Conservation (phyloP, 2,113 vertebrate species). For the Cryptomyrus ogoouensis region DNA sequence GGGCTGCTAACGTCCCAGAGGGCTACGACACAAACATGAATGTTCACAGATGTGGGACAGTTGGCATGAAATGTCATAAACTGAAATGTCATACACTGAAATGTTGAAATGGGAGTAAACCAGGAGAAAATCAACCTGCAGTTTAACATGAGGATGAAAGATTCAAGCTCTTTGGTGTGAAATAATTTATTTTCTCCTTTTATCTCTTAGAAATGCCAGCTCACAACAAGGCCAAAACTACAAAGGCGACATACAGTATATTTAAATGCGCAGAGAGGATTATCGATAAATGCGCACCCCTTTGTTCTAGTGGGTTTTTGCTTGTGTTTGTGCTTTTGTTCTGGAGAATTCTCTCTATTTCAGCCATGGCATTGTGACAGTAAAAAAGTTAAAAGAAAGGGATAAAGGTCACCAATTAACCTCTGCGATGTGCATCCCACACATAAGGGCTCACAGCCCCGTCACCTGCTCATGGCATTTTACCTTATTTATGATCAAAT, state of each 20-base stretch:
- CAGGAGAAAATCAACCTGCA: not conserved
- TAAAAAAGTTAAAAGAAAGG: constrained; percentile 31
- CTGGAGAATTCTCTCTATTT: constrained; percentile 31
- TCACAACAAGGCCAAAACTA: not conserved
- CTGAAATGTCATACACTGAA: not conserved
- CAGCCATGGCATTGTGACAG: constrained; percentile 43
- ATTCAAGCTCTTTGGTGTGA: not conserved
- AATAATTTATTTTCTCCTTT: not conserved
- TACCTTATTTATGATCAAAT: not conserved
- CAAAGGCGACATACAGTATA: constrained; percentile 17
- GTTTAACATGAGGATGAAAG: not conserved
- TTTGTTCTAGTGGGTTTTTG: not conserved
- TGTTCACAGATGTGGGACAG: not conserved
- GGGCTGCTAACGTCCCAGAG: not conserved
- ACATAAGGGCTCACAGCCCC: not conserved
- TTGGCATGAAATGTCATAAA: not conserved
- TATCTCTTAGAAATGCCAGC: not conserved
- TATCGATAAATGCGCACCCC: constrained; percentile 41
- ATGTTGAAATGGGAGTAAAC: not conserved
- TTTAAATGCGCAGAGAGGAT: constrained; percentile 31
- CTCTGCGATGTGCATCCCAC: constrained; percentile 18
- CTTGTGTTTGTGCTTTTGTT: not conserved
- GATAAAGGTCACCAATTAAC: constrained; percentile 33
- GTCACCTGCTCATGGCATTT: not conserved
- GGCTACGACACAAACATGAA: not conserved